These are phyloP conservation scores for Apogon talboti DNA, from an alignment of 2,797 vertebrate genomes.

Conservation along the genomic window DNA sequence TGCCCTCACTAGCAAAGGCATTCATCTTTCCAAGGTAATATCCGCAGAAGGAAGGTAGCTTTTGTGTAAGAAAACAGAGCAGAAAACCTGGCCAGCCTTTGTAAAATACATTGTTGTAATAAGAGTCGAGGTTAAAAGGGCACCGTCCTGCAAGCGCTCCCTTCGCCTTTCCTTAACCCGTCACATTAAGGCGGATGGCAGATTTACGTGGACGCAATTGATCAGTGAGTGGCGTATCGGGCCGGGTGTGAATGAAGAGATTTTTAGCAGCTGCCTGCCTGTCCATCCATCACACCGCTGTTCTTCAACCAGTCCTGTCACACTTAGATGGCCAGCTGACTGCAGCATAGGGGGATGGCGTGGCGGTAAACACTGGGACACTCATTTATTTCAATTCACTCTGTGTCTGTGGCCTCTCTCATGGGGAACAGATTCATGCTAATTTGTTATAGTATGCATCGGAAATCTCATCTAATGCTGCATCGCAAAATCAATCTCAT, in stretches of 20 bases:
- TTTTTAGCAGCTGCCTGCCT: conserved; percentile 81
- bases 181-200: conserved; percentile 55
- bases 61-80: conserved; percentile 10
- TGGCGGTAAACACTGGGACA: conserved; percentile 68
- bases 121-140: conserved; percentile 44
- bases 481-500: conserved; percentile 73
- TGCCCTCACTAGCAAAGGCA: conserved; percentile 30
- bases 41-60: conserved; percentile 41
- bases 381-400: conserved; percentile 81
- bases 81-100: conserved; percentile 35
- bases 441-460: conserved; percentile 74
- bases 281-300: conserved; percentile 79
- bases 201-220: conserved; percentile 76
- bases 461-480: conserved; percentile 73
- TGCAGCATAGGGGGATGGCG: conserved; percentile 57
- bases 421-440: conserved; percentile 71
- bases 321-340: conserved; percentile 71
- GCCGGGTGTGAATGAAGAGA: conserved; percentile 71
- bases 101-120: conserved; percentile 30
- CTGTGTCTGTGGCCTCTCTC: conserved; percentile 64
- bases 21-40: conserved; percentile 61
- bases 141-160: conserved; percentile 22
- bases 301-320: conserved; percentile 65
- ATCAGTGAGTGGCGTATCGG: conserved; percentile 74
- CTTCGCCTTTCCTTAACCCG: conserved; percentile 41